Conservation (phyloP, 2,888 invertebrate species). For the Torymus tubicola region DNA sequence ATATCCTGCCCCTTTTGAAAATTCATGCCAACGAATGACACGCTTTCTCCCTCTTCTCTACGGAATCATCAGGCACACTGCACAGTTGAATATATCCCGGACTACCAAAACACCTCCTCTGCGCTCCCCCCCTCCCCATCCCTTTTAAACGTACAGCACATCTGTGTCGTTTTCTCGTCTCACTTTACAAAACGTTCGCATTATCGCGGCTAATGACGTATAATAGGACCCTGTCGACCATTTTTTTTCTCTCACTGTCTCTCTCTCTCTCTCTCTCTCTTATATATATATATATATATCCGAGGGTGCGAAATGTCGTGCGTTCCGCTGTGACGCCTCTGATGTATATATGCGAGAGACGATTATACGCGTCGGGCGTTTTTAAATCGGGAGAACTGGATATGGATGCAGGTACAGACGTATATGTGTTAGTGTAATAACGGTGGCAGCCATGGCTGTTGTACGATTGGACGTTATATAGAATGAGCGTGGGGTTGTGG, state of each 20-base stretch:
- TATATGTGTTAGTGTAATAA: no score
- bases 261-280: neutral
- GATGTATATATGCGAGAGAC: neutral
- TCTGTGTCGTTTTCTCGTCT: conserved; percentile 14
- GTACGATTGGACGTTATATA: conserved; percentile 20
- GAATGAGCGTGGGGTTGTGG: no score
- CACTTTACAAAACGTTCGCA: conserved; percentile 19
- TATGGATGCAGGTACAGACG: conserved; percentile 23
- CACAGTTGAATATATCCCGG: no score
- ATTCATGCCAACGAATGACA: no score
- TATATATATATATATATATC: no score
- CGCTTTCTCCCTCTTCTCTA: no score
- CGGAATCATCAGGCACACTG: no score
- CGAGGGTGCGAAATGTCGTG: no score
- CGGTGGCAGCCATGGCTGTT: conserved; percentile 35
- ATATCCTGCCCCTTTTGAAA: no score
- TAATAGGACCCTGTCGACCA: conserved; percentile 61
- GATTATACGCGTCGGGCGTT: neutral
- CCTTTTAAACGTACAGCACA: neutral
- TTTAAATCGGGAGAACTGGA: conserved; percentile 31
- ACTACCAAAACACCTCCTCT: no score
- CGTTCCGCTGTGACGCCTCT: neutral
- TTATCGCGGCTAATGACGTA: conserved; percentile 68
- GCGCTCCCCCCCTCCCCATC: no score
- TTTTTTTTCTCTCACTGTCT: neutral